phyloP scores from a whole-genome alignment of 1,140 invertebrate genomes.

The Grapholita molesta region DNA sequence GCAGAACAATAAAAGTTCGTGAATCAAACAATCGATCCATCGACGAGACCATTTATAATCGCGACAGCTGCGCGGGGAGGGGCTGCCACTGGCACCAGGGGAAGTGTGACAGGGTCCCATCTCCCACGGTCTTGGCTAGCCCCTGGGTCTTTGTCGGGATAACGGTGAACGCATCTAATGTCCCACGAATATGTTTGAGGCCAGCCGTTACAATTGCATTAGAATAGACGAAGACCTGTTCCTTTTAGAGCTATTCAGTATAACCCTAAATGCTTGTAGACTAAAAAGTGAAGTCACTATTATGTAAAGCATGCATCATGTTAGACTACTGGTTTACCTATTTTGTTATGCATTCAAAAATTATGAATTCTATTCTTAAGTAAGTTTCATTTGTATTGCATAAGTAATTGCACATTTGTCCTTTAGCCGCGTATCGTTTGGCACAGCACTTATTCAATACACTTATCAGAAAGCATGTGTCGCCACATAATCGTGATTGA shows the following conservation, averaged over 20 bases:
- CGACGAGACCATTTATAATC: conserved; percentile 47
- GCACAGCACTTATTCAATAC: conserved; percentile 19
- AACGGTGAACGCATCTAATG: conserved; percentile 17
- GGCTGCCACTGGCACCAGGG: conserved; percentile 15
- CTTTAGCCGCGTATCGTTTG: neutral
- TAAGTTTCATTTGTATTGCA: neutral
- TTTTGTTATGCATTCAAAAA: neutral
- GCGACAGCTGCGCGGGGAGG: conserved; percentile 62
- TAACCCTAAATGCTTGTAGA: conserved; percentile 13
- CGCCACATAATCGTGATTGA: neutral
- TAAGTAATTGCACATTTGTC: neutral
- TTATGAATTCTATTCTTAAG: too few species aligned
- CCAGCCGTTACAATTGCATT: conserved; percentile 21
- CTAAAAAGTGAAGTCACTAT: neutral
- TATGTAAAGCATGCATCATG: neutral
- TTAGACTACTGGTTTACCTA: neutral
- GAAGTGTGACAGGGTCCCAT: conserved; percentile 45
- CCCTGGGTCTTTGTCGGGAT: conserved; percentile 30
- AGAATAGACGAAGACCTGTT: conserved; percentile 20
- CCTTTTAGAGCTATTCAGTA: conserved; percentile 14
- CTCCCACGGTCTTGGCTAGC: conserved; percentile 47
- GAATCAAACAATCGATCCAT: conserved; percentile 67
- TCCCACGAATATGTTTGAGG: neutral
- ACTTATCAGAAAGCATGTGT: neutral
- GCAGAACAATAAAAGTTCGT: conserved; percentile 51